Conservation (phyloP, 2,113 vertebrate species). For the Nansenia antarctica region DNA sequence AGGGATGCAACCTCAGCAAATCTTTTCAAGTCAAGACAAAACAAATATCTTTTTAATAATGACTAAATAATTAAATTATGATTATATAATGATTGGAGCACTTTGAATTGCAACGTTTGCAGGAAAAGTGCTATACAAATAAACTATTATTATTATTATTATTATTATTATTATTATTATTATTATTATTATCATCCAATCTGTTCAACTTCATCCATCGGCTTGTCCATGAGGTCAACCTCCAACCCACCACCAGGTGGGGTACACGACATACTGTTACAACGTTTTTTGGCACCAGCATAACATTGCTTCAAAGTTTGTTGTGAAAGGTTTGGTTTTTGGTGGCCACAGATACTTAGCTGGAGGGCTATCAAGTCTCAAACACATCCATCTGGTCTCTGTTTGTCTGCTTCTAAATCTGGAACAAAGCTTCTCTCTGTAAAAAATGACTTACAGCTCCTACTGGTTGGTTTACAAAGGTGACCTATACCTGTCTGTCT, state of each 20-base stretch:
- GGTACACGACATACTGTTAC: constrained; percentile 28
- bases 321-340: neutral
- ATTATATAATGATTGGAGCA: too few relatives aligned
- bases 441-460: constrained; percentile 14
- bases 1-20: too few relatives aligned
- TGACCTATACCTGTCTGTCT: neutral
- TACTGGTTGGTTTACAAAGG: neutral
- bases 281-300: too few relatives aligned
- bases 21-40: neutral
- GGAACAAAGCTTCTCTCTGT: constrained; percentile 3
- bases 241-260: constrained; percentile 63
- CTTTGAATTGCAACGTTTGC: too few relatives aligned
- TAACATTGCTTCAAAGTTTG: constrained; percentile 31
- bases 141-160: too few relatives aligned
- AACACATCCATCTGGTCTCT: constrained; percentile 34
- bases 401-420: constrained; percentile 14
- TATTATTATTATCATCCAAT: too few relatives aligned
- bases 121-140: too few relatives aligned
- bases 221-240: too few relatives aligned
- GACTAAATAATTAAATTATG: too few relatives aligned
- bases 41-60: neutral
- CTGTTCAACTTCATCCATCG: too few relatives aligned
- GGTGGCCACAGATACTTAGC: constrained; percentile 10
- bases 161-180: too few relatives aligned
- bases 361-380: constrained; percentile 14